Evolutionary conservation across 2,888 invertebrate species (phyloP).

Genomic region (Leistus spinibarbis): DNA sequence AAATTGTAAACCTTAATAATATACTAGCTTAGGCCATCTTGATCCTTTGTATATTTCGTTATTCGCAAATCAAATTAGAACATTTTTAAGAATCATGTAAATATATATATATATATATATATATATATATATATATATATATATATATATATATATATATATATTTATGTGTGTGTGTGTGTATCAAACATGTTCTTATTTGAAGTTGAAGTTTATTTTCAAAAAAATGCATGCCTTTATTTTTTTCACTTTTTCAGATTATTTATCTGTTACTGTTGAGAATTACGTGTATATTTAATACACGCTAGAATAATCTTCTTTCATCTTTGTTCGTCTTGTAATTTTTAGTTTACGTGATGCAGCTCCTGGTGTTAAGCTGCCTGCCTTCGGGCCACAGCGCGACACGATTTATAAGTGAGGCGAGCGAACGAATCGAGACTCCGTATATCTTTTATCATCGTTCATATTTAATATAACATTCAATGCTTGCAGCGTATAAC

Average conservation of each 20-base stretch:
- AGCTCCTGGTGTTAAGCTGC: constrained; percentile 56
- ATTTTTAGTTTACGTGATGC: constrained; percentile 57
- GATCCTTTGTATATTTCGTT: too few relatives aligned
- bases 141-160: too few relatives aligned
- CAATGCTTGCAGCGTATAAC: not conserved
- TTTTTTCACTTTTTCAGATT: not conserved
- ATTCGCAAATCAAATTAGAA: too few relatives aligned
- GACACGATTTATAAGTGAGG: constrained; percentile 31
- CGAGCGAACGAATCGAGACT: constrained; percentile 2
- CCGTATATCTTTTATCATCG: constrained; percentile 2
- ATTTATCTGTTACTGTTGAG: not conserved
- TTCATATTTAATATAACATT: not conserved
- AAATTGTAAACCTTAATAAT: too few relatives aligned
- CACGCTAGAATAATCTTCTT: constrained; percentile 52
- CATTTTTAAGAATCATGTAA: too few relatives aligned
- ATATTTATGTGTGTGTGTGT: too few relatives aligned
- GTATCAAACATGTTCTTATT: too few relatives aligned
- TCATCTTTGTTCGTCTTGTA: constrained; percentile 52
- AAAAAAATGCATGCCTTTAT: not conserved
- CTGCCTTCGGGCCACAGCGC: constrained; percentile 54
- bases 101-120: too few relatives aligned
- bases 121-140: too few relatives aligned
- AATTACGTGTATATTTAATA: constrained; percentile 24
- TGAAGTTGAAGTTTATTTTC: not conserved
- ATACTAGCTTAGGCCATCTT: too few relatives aligned